These are phyloP conservation scores for Myotis pilosus DNA, from an alignment of 2,797 vertebrate genomes.

Conservation along the genomic window DNA sequence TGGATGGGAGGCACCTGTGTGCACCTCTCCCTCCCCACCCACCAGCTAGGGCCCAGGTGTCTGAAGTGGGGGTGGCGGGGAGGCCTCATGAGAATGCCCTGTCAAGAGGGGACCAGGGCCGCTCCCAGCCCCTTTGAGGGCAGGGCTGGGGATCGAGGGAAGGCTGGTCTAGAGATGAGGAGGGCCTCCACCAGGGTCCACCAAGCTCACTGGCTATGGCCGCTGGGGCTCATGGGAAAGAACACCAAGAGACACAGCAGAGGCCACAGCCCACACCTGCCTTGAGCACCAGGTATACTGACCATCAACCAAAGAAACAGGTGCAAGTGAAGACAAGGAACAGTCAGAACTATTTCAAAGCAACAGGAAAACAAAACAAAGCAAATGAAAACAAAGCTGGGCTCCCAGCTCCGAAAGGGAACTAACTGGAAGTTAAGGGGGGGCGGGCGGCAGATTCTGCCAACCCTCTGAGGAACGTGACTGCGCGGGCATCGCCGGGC, in stretches of 20 bases:
- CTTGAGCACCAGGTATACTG: slow-evolving; percentile 15
- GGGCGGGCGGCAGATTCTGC: neutral
- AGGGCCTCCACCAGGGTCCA: neutral
- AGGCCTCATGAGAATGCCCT: neutral
- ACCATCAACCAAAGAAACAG: slow-evolving; percentile 18
- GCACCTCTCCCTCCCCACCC: neutral
- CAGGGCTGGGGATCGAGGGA: neutral
- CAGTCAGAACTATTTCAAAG: slow-evolving; percentile 54
- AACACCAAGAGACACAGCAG: slow-evolving; percentile 27
- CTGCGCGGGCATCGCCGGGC: too few relatives aligned
- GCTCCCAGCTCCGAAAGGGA: neutral
- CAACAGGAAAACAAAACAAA: neutral
- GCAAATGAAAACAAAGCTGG: neutral
- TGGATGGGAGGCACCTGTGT: neutral
- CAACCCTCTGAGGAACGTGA: neutral
- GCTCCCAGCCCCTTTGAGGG: neutral
- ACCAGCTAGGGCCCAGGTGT: neutral
- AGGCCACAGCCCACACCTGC: neutral
- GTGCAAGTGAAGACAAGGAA: neutral
- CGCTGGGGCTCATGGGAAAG: neutral
- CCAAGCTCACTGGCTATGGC: neutral
- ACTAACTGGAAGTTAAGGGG: neutral
- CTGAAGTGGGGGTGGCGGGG: neutral
- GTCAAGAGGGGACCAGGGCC: neutral
- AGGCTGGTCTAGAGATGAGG: neutral